A percentile compares a stretch with the other conserved stretches of the same genome.
phyloP scores from a whole-genome alignment of 2,113 vertebrate species.

The Hipposideros armiger region DNA sequence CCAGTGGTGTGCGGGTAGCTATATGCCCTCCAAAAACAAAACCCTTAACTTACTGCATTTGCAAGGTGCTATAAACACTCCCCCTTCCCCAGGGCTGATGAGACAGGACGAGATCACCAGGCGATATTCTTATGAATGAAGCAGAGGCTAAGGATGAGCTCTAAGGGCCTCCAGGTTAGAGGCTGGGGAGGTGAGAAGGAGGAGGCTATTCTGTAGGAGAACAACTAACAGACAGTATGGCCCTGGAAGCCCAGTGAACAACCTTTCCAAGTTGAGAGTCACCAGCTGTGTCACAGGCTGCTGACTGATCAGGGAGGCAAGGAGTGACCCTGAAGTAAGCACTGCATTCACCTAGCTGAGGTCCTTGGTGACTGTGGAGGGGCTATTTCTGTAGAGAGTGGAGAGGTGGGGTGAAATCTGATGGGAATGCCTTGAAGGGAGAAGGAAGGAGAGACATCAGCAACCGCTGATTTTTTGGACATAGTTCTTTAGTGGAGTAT shows the following conservation, averaged over 20 bases:
- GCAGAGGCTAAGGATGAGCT: no score
- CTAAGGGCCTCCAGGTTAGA: not conserved
- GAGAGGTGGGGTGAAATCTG: not conserved
- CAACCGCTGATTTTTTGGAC: not conserved
- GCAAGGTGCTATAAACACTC: not conserved
- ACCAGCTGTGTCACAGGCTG: no score
- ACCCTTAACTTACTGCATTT: not conserved
- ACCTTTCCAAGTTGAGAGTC: not conserved
- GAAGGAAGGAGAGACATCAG: not conserved
- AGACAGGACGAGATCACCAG: no score
- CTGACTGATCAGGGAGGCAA: not conserved
- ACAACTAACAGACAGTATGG: not conserved
- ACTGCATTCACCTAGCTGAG: not conserved
- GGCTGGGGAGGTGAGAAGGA: not conserved
- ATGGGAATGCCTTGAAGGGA: not conserved
- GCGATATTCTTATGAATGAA: not conserved
- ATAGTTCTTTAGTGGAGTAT: not conserved
- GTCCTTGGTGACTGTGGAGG: not conserved
- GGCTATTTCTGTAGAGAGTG: not conserved
- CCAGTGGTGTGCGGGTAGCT: no score
- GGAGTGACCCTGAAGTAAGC: no score
- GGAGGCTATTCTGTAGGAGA: not conserved
- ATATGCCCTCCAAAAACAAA: not conserved
- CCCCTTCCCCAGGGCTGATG: accelerated
- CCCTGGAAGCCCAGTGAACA: not conserved